Evolutionary conservation across 2,113 vertebrate species (phyloP).

Genomic region (Halcyon senegalensis): DNA sequence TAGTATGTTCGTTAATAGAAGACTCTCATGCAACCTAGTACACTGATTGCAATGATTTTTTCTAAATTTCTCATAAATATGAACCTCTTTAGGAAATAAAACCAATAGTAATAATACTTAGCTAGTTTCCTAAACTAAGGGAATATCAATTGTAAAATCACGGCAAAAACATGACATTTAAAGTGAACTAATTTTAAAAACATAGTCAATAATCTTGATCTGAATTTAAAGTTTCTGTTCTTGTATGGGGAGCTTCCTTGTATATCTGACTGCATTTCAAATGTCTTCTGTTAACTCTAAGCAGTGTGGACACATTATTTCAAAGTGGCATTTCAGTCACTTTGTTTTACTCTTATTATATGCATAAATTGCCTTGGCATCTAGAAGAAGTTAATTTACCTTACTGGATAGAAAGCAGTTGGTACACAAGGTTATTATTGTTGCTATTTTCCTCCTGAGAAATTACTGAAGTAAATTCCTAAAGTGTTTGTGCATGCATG

Average conservation of each 20-base stretch:
- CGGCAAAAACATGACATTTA: not conserved
- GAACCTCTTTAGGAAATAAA: not conserved
- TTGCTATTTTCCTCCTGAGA: not conserved
- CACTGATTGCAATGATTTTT: not conserved
- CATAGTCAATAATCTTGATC: not conserved
- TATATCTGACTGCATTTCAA: not conserved
- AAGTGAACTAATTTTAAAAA: not conserved
- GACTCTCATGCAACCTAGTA: not conserved
- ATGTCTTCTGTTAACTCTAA: not conserved
- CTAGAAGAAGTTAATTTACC: not conserved
- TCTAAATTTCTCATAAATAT: not conserved
- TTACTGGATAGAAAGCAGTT: not conserved
- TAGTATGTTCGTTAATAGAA: not conserved
- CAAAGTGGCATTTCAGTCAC: not conserved
- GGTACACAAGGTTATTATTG: not conserved
- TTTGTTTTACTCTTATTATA: not conserved
- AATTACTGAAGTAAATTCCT: not conserved
- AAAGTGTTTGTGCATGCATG: not conserved
- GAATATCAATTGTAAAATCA: not conserved
- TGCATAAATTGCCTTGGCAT: not conserved
- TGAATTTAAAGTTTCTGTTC: not conserved
- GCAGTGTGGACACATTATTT: not conserved
- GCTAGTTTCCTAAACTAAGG: not conserved
- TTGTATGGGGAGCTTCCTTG: not conserved
- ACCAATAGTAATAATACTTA: not conserved